These are phyloP conservation scores for Epinephelus awoara DNA, from an alignment of 2,797 vertebrate genomes.

Conservation along the genomic window DNA sequence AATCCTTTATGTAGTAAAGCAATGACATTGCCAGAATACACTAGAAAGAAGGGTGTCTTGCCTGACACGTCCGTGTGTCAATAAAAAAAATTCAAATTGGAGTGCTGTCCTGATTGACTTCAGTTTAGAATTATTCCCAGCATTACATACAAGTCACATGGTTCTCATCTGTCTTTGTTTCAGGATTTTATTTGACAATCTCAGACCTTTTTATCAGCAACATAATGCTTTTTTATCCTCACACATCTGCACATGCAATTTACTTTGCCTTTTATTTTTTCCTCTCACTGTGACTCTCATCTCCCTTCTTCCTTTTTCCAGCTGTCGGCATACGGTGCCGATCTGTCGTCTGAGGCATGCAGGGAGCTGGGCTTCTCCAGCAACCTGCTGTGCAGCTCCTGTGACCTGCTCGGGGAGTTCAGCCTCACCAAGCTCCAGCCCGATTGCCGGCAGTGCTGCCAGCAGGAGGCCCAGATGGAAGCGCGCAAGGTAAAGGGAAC, in stretches of 20 bases:
- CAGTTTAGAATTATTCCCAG: neutral
- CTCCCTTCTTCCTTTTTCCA: conserved; percentile 68
- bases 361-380: conserved; percentile 98
- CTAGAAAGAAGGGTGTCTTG: too few species aligned
- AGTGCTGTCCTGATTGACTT: too few species aligned
- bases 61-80: too few species aligned
- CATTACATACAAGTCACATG: neutral
- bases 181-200: neutral
- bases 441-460: conserved; percentile 93
- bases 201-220: neutral
- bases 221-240: neutral
- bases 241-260: neutral
- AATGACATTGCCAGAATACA: too few species aligned
- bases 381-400: conserved; percentile 97
- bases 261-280: neutral
- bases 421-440: conserved; percentile 90
- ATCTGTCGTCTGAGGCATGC: conserved; percentile 95
- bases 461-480: conserved; percentile 95
- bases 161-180: neutral
- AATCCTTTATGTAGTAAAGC: too few species aligned
- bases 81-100: too few species aligned
- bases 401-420: conserved; percentile 95
- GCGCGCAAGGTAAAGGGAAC: conserved; percentile 90
- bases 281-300: neutral
- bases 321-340: conserved; percentile 88